phyloP scores from a whole-genome alignment of 2,797 vertebrate genomes.

The Neosalanx taihuensis region DNA sequence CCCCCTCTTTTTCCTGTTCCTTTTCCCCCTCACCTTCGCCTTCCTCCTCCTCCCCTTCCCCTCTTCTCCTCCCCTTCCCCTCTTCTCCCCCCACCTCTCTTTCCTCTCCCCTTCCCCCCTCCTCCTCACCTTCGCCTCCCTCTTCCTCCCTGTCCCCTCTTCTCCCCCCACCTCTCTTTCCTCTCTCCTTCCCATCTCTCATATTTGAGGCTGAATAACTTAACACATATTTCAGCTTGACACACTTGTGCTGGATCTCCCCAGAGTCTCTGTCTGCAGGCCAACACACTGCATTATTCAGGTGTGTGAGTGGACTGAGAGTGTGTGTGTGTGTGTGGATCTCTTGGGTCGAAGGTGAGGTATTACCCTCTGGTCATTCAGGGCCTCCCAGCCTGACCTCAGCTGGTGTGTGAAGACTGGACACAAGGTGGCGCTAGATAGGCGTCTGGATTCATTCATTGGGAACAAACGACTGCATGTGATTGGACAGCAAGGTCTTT shows the following conservation, averaged over 20 bases:
- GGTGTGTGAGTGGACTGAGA: slow-evolving; percentile 25
- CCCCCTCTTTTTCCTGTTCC: slow-evolving; percentile 10
- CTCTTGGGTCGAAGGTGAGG: slow-evolving; percentile 17
- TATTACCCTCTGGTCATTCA: slow-evolving; percentile 35
- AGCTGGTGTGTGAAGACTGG: slow-evolving; percentile 26
- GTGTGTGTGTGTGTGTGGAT: slow-evolving; percentile 9
- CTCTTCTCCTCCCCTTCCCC: no score
- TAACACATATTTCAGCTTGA: slow-evolving; percentile 72
- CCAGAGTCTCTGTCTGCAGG: slow-evolving; percentile 51
- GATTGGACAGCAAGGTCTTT: no score
- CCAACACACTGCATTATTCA: slow-evolving; percentile 71
- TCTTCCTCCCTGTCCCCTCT: not conserved
- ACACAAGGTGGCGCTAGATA: not conserved
- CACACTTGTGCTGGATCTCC: slow-evolving; percentile 66
- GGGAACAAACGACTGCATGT: no score
- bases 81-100: no score
- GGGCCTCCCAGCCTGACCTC: slow-evolving; percentile 37
- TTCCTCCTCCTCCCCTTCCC: no score
- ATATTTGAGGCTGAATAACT: slow-evolving; percentile 63
- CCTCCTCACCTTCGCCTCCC: not conserved
- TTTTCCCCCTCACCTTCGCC: slow-evolving; percentile 14
- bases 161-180: not conserved
- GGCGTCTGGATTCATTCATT: no score
- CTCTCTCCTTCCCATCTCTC: slow-evolving; percentile 18
- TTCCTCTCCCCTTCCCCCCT: no score